phyloP scores from a whole-genome alignment of 2,797 vertebrate species.

The Protosalanx chinensis region DNA sequence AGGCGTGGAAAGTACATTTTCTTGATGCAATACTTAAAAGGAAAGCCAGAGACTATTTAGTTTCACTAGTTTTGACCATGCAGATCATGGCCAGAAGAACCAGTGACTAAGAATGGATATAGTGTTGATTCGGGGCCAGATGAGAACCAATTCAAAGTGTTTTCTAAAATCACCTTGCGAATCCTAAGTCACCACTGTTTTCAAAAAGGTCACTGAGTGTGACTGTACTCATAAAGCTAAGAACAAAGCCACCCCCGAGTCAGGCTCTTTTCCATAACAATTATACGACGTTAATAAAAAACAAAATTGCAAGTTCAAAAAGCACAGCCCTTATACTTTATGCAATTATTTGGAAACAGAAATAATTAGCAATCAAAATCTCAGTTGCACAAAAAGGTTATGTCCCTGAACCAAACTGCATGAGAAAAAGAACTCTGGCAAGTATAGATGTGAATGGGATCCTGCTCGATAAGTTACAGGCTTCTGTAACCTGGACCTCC shows the following conservation, averaged over 20 bases:
- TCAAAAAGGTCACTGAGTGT: slow-evolving; percentile 22
- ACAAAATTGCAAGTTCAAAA: slow-evolving; percentile 55
- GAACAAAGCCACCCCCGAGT: slow-evolving; percentile 27
- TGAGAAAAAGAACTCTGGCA: slow-evolving; percentile 61
- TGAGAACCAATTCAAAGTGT: slow-evolving; percentile 19
- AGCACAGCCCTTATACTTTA: slow-evolving; percentile 50
- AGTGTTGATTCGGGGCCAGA: slow-evolving; percentile 15
- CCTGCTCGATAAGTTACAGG: slow-evolving; percentile 72
- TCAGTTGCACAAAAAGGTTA: slow-evolving; percentile 65
- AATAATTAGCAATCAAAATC: slow-evolving; percentile 68
- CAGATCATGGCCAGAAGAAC: slow-evolving; percentile 4
- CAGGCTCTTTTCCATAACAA: slow-evolving; percentile 45
- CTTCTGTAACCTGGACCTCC: slow-evolving; percentile 72
- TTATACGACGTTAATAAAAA: slow-evolving; percentile 60
- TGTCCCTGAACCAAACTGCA: slow-evolving; percentile 68
- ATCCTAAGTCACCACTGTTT: slow-evolving; percentile 18
- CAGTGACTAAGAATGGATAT: background rate
- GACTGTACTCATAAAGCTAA: slow-evolving; percentile 13
- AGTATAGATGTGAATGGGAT: slow-evolving; percentile 67
- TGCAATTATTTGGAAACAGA: slow-evolving; percentile 65
- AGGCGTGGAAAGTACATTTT: background rate
- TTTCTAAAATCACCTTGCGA: slow-evolving; percentile 21
- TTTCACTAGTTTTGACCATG: slow-evolving; percentile 14
- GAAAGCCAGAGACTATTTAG: slow-evolving; percentile 5
- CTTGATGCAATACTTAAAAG: background rate